A percentile compares a stretch with the other conserved stretches of the same genome.
phyloP scores from a whole-genome alignment of 2,113 vertebrate genomes.

The Phalacrocorax brasilianus region DNA sequence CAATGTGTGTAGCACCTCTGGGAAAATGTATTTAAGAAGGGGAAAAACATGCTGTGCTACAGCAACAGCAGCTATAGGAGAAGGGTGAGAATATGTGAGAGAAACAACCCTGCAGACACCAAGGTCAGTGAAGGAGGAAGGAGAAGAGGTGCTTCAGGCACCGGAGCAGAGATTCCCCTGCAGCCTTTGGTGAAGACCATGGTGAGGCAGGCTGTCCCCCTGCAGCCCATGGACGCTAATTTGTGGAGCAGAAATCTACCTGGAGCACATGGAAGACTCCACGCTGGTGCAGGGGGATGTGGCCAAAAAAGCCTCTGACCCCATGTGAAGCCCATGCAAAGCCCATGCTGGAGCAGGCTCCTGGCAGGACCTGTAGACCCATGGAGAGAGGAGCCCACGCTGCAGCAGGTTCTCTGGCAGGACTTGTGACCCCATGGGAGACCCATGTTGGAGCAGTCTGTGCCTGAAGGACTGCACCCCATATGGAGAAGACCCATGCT shows the following conservation, averaged over 20 bases:
- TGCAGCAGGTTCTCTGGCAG: not conserved
- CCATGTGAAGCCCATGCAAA: not conserved
- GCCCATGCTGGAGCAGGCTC: no score
- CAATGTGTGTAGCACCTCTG: not conserved
- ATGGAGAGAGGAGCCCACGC: no score
- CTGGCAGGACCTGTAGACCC: not conserved
- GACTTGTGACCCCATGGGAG: not conserved
- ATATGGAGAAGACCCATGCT: not conserved
- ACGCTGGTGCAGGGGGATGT: not conserved
- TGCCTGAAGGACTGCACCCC: no score
- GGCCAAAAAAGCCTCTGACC: not conserved
- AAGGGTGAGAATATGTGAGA: not conserved
- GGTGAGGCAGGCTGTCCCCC: not conserved
- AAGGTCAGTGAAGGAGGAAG: not conserved
- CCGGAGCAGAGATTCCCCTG: not conserved
- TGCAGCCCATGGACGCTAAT: no score
- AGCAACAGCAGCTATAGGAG: not conserved
- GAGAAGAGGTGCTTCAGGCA: rapidly evolving
- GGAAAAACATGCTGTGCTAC: not conserved
- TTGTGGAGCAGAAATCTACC: no score
- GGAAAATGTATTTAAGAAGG: not conserved
- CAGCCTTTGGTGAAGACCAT: rapidly evolving
- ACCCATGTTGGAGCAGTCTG: not conserved
- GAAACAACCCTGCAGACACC: not conserved
- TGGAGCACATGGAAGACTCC: not conserved